Percentiles rank a stretch among this genome's conserved stretches.
Conservation (phyloP, 1,140 invertebrate genomes). For the Drosophila athabasca region DNA sequence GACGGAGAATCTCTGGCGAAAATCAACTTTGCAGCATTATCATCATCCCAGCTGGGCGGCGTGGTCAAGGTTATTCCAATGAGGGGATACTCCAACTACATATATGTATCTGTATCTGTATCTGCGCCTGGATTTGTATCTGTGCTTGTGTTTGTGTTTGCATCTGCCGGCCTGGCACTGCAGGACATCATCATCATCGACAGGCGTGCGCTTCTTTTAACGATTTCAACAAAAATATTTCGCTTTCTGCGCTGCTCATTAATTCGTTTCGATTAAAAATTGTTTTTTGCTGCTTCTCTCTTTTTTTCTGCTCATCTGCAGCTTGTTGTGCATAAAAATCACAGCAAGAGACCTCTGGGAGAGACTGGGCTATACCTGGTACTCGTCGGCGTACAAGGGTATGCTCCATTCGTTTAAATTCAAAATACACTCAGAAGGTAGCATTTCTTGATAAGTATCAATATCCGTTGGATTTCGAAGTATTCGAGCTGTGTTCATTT, state of each 20-base stretch:
- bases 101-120: constrained; percentile 26
- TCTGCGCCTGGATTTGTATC: constrained; percentile 2
- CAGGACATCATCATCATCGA: constrained; percentile 77
- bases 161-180: constrained; percentile 46
- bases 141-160: constrained; percentile 38
- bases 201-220: constrained; percentile 76
- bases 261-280: constrained; percentile 81
- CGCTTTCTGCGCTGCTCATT: constrained; percentile 72
- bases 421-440: no score
- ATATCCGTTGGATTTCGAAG: no score
- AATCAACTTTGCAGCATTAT: constrained; percentile 54
- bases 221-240: constrained; percentile 78
- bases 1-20: constrained; percentile 11
- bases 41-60: constrained; percentile 71
- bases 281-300: constrained; percentile 39
- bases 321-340: constrained; percentile 81
- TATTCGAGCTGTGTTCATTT: no score
- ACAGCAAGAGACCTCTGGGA: constrained; percentile 62
- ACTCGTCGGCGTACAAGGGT: no score
- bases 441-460: no score
- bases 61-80: constrained; percentile 72
- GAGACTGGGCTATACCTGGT: background rate
- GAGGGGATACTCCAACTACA: constrained; percentile 31
- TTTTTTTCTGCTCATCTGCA: constrained; percentile 65
- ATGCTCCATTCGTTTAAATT: no score